Conservation (phyloP, 2,113 vertebrate genomes). For the Caranx melampygus region DNA sequence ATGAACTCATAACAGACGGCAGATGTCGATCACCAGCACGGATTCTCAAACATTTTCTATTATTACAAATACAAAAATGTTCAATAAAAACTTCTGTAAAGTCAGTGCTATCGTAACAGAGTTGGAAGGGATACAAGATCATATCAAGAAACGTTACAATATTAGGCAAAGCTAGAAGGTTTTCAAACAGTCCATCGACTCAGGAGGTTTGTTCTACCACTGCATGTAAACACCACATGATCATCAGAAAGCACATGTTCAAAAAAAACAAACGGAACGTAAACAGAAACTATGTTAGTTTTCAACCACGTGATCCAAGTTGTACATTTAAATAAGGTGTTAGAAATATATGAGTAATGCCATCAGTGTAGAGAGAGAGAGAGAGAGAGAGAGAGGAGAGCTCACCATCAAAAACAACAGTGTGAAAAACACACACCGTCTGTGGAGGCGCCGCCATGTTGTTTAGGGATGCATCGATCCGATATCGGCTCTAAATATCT, state of each 20-base stretch:
- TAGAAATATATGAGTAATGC: constrained; percentile 41
- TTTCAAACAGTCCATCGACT: constrained; percentile 66
- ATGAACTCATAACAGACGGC: constrained; percentile 48
- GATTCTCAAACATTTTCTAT: constrained; percentile 78
- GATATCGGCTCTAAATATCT: too few relatives aligned
- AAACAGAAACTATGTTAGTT: constrained; percentile 54
- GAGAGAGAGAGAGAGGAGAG: neutral
- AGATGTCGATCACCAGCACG: constrained; percentile 71
- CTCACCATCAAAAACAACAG: constrained; percentile 45
- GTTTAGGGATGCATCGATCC: too few relatives aligned
- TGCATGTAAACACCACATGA: constrained; percentile 72
- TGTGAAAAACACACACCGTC: constrained; percentile 47
- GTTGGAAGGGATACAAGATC: constrained; percentile 73
- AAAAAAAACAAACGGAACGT: constrained; percentile 48
- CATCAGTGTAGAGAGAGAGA: constrained; percentile 25
- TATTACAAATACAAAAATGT: constrained; percentile 86
- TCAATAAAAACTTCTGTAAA: constrained; percentile 83
- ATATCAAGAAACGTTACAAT: constrained; percentile 76
- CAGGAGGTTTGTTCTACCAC: constrained; percentile 65
- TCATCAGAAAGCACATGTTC: constrained; percentile 65
- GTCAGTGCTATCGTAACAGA: constrained; percentile 75
- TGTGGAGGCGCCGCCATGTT: neutral
- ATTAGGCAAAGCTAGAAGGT: constrained; percentile 70
- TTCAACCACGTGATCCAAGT: constrained; percentile 62
- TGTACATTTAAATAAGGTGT: constrained; percentile 57